Conservation (phyloP, 2,113 vertebrate genomes). For the Seriola rivoliana region DNA sequence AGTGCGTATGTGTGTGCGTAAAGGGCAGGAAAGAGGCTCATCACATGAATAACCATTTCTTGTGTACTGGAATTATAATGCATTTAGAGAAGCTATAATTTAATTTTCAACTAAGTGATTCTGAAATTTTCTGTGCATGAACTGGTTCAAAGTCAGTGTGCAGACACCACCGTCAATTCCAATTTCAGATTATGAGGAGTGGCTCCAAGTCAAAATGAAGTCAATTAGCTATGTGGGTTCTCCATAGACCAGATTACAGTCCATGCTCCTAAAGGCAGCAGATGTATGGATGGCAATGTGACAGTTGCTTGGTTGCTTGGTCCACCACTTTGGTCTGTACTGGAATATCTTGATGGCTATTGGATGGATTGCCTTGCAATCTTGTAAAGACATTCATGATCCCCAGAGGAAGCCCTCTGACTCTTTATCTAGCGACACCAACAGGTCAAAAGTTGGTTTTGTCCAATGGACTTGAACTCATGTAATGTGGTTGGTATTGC, state of each 20-base stretch:
- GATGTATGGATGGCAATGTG: neutral
- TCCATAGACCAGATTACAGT: neutral
- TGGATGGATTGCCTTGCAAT: neutral
- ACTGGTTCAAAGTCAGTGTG: slow-evolving; percentile 46
- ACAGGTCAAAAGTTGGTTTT: neutral
- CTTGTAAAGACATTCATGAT: neutral
- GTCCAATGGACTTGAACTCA: neutral
- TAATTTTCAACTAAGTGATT: slow-evolving; percentile 44
- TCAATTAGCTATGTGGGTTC: slow-evolving; percentile 9
- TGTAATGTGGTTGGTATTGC: neutral
- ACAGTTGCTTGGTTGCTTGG: neutral
- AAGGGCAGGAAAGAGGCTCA: slow-evolving; percentile 24
- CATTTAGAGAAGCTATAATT: slow-evolving; percentile 42
- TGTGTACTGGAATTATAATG: slow-evolving; percentile 44
- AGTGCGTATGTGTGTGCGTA: neutral
- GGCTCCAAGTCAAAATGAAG: slow-evolving; percentile 9
- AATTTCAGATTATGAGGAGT: slow-evolving; percentile 11
- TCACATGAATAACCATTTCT: slow-evolving; percentile 44
- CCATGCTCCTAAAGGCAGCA: neutral
- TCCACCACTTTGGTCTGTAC: neutral
- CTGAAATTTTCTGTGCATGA: slow-evolving; percentile 44
- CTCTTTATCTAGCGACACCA: neutral
- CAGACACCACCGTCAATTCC: slow-evolving; percentile 6
- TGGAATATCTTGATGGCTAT: neutral
- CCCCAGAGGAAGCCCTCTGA: neutral